A percentile compares a stretch with the other conserved stretches of the same genome.
phyloP scores from a whole-genome alignment of 1,140 invertebrate species.

The Aphelinus atriplicis region DNA sequence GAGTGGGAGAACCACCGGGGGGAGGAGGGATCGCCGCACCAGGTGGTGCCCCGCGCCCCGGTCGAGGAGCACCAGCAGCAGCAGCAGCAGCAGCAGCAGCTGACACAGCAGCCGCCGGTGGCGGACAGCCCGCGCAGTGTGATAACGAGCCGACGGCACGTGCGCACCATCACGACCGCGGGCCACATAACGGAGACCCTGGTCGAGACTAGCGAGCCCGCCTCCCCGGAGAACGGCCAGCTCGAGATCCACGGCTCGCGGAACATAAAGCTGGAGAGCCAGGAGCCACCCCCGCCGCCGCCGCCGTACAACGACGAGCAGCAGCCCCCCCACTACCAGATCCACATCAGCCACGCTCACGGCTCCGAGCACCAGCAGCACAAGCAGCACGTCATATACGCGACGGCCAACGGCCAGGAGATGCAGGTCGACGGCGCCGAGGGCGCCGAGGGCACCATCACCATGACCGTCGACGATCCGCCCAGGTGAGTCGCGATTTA shows the following conservation, averaged over 20 bases:
- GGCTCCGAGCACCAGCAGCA: slow-evolving; percentile 52
- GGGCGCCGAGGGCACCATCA: slow-evolving; percentile 44
- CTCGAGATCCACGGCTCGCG: slow-evolving; percentile 47
- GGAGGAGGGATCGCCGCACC: slow-evolving; percentile 50
- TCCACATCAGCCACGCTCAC: slow-evolving; percentile 51
- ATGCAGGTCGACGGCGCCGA: slow-evolving; percentile 50
- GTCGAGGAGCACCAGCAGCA: slow-evolving; percentile 6
- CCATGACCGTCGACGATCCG: slow-evolving; percentile 53
- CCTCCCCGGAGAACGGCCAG: slow-evolving; percentile 48
- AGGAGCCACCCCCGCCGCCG: slow-evolving; percentile 14
- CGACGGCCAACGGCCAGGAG: slow-evolving; percentile 52
- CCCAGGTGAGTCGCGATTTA: slow-evolving; percentile 50
- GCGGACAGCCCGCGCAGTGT: slow-evolving; percentile 60
- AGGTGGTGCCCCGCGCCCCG: slow-evolving; percentile 27
- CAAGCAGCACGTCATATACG: slow-evolving; percentile 56
- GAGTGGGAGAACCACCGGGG: slow-evolving; percentile 58
- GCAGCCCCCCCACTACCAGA: slow-evolving; percentile 50
- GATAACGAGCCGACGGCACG: slow-evolving; percentile 67
- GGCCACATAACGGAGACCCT: slow-evolving; percentile 69
- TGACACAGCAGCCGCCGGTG: slow-evolving; percentile 42
- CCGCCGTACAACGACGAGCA: slow-evolving; percentile 27
- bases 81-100: slow-evolving; percentile 10
- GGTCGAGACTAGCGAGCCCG: slow-evolving; percentile 54
- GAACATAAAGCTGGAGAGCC: slow-evolving; percentile 45
- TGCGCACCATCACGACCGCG: slow-evolving; percentile 71